Conservation (phyloP, 1,140 invertebrate species). For the Maniola jurtina region DNA sequence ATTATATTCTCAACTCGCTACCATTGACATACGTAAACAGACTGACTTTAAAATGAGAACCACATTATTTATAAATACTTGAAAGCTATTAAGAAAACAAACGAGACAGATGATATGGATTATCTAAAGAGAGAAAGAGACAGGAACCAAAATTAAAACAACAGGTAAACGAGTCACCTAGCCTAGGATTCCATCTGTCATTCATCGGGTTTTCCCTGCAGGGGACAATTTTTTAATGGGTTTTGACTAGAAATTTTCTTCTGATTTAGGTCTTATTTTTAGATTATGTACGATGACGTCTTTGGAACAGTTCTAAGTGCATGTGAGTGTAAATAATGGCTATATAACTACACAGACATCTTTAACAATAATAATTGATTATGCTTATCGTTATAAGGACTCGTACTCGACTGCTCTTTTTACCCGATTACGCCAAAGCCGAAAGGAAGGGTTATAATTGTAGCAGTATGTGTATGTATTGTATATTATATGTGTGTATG, state of each 20-base stretch:
- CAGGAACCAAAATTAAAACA: slow-evolving; percentile 13
- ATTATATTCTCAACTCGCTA: not conserved
- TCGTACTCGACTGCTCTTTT: too few relatives aligned
- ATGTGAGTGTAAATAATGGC: too few relatives aligned
- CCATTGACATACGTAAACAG: slow-evolving; percentile 15
- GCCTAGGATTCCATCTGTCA: slow-evolving; percentile 6
- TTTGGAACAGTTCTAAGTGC: too few relatives aligned
- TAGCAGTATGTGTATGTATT: too few relatives aligned
- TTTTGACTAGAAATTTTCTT: slow-evolving; percentile 14
- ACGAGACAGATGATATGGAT: slow-evolving; percentile 10
- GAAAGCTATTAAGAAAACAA: slow-evolving; percentile 12
- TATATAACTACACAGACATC: too few relatives aligned
- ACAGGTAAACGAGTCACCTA: slow-evolving; percentile 29
- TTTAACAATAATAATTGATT: too few relatives aligned
- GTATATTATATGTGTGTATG: too few relatives aligned
- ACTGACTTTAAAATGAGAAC: slow-evolving; percentile 15
- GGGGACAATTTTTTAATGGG: slow-evolving; percentile 18
- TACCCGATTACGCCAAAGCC: too few relatives aligned
- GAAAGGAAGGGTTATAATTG: too few relatives aligned
- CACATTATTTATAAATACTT: slow-evolving; percentile 26
- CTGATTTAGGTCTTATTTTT: too few relatives aligned
- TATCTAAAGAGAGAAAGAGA: slow-evolving; percentile 19
- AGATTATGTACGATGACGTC: too few relatives aligned
- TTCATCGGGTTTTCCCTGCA: slow-evolving; percentile 18
- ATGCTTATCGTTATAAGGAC: too few relatives aligned